Percentiles rank a stretch among this genome's conserved stretches.
phyloP scores from a whole-genome alignment of 2,888 invertebrate species.

The Drosophila affinis region DNA sequence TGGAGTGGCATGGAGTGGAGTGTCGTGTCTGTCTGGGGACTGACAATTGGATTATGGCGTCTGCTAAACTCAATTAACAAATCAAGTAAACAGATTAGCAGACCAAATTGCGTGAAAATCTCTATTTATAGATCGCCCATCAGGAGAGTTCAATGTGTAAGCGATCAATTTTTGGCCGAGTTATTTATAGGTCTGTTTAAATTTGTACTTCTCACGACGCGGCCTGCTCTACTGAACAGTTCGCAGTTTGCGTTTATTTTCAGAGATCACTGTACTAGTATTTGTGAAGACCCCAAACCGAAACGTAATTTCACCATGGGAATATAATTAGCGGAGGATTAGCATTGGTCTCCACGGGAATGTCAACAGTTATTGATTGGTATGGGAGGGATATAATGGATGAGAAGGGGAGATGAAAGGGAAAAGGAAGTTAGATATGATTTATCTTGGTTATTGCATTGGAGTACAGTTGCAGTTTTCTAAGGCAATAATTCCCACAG shows the following conservation, averaged over 20 bases:
- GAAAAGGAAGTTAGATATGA: background rate
- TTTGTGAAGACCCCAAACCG: conserved; percentile 13
- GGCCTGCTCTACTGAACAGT: conserved; percentile 30
- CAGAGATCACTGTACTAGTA: conserved; percentile 10
- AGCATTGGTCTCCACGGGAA: background rate
- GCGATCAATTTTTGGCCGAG: conserved; percentile 23
- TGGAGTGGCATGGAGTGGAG: background rate
- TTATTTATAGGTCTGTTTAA: conserved; percentile 44
- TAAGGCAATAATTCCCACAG: too few relatives aligned
- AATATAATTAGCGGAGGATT: background rate
- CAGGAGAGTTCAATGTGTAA: conserved; percentile 38
- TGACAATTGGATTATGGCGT: conserved; percentile 6
- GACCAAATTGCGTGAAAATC: conserved; percentile 41
- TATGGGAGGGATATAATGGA: background rate
- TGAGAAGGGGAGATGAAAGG: background rate
- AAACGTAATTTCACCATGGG: conserved; percentile 2
- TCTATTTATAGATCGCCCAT: conserved; percentile 30
- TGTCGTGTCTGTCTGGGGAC: background rate
- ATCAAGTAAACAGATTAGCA: conserved; percentile 40
- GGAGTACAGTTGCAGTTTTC: too few relatives aligned
- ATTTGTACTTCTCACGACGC: conserved; percentile 27
- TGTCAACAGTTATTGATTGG: background rate
- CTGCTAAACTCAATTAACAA: conserved; percentile 50
- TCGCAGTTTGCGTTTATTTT: conserved; percentile 15
- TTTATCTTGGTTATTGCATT: too few relatives aligned